These are phyloP conservation scores for Cybosia mesomella DNA, from an alignment of 2,888 invertebrate genomes.

Conservation along the genomic window DNA sequence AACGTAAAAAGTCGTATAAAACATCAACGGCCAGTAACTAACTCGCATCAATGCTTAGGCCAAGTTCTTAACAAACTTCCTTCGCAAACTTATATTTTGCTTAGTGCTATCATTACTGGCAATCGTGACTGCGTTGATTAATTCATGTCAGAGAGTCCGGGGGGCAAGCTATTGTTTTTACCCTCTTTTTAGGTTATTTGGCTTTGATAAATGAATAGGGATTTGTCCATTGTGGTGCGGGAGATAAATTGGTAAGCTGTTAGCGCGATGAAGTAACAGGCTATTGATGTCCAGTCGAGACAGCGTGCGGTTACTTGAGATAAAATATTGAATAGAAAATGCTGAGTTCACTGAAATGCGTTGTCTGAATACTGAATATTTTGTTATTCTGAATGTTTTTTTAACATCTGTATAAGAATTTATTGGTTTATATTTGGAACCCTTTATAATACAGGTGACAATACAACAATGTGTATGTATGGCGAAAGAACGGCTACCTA, in stretches of 20 bases:
- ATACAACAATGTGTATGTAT: too few species aligned
- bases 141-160: constrained; percentile 61
- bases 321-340: constrained; percentile 21
- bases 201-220: constrained; percentile 63
- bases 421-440: background rate
- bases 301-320: constrained; percentile 27
- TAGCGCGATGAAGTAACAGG: constrained; percentile 32
- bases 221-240: constrained; percentile 60
- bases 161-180: constrained; percentile 67
- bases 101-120: constrained; percentile 76
- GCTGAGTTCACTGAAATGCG: constrained; percentile 11
- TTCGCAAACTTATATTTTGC: constrained; percentile 70
- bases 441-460: background rate
- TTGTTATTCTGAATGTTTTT: background rate
- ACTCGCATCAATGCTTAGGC: constrained; percentile 52
- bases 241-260: constrained; percentile 56
- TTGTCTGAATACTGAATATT: constrained; percentile 12
- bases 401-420: background rate
- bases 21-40: constrained; percentile 70
- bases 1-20: constrained; percentile 67
- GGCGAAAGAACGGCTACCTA: too few species aligned
- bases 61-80: constrained; percentile 66
- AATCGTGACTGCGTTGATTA: constrained; percentile 83
- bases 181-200: constrained; percentile 63
- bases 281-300: constrained; percentile 44